Evolutionary conservation across 2,797 vertebrate species (phyloP), one percentile per base, ranked within the genome.

Genomic region (Loris lydekkerianus): DNA sequence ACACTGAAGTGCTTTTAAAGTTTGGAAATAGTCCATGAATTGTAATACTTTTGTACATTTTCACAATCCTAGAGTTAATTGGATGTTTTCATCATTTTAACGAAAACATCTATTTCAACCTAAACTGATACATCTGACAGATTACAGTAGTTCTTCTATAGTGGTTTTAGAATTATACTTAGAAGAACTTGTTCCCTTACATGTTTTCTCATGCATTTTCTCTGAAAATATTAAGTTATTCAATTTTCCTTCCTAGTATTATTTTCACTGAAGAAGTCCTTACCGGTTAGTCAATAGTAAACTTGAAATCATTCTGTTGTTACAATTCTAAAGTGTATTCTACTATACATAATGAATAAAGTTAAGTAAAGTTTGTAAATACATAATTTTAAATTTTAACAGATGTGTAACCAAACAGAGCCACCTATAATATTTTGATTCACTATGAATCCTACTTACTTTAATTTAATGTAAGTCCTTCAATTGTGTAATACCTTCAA

Each of bases 31-130:
- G 10, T 95, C 93, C 97, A 97, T 0, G 58, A 94, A 96, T 91
- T 97, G n/a, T 86, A 96, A 96, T 97, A 7, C 25, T 88, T 67
- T 40, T 96, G 43, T 95, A 95, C 72, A 70, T 97, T 98, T 97
- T 96, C 83, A 75, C 46, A 97, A 82, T 15, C 17, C 27, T 14
- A 86, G 49, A 94, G 70, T 69, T 94, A 82, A 92, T 94, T 97
- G 97, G 89, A 95, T 76, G 34, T 97, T 98, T 98, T 95, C 96
- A 95, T 97, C 5, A 96, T 96, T 98, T 97, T 97, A 96, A 97
- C 96, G 97, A 43, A 97, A 97, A 77, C 40, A 95, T 91, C 67
- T 94, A 69, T 96, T 98, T 97, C 78, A 97, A 87, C 7, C 11
- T 93, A 83, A 88, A 94, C 6, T 86, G 60, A 84, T 69, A 73